Percentiles rank a stretch among this genome's conserved stretches.
Evolutionary conservation across 1,140 invertebrate genomes (phyloP).

Genomic region (Batillaria attramentaria): DNA sequence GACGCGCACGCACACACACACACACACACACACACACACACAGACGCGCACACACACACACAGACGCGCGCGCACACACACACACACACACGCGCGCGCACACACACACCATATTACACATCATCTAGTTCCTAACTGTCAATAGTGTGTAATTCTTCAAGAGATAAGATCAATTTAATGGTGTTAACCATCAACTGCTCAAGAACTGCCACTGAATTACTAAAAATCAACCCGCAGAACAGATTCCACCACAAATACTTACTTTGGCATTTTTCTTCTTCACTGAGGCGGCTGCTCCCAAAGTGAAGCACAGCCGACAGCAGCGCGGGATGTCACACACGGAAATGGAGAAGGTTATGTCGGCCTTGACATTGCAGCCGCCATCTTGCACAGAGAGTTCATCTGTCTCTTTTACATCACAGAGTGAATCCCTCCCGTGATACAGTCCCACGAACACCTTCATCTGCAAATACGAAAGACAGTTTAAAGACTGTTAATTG

Average conservation of each 20-base stretch:
- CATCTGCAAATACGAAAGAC: constrained; percentile 41
- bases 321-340: constrained; percentile 51
- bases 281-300: constrained; percentile 45
- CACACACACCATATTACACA: background rate
- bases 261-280: constrained; percentile 33
- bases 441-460: constrained; percentile 57
- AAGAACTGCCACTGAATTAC: no score
- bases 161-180: no score
- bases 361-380: constrained; percentile 41
- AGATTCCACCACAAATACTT: no score
- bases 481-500: no score
- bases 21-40: background rate
- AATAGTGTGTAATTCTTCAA: no score
- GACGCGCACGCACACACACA: constrained; percentile 3
- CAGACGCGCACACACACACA: background rate
- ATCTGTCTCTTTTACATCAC: constrained; percentile 42
- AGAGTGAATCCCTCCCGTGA: constrained; percentile 54
- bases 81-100: constrained; percentile 20
- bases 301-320: constrained; percentile 51
- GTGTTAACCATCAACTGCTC: no score
- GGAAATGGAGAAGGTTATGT: constrained; percentile 47
- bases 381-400: constrained; percentile 46
- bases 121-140: no score
- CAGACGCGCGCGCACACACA: constrained; percentile 1
- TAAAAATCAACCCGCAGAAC: no score